Evolutionary conservation across 2,888 invertebrate species (phyloP).

Genomic region (Ommatoiulus sabulosus): DNA sequence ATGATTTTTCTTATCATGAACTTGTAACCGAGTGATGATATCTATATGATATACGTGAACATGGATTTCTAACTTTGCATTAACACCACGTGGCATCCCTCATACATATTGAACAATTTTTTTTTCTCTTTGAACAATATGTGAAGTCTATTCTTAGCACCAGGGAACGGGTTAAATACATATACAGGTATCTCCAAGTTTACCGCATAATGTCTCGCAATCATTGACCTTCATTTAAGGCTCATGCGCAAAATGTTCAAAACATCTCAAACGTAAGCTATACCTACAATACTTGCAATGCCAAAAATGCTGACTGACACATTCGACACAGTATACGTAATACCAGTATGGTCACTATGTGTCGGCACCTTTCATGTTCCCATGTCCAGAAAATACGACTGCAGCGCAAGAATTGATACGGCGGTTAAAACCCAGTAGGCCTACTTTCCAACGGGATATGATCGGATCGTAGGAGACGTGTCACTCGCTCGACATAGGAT

Average conservation of each 20-base stretch:
- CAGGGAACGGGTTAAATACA: background rate
- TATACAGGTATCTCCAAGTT: background rate
- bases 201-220: background rate
- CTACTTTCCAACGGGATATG: too few species aligned
- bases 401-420: too few species aligned
- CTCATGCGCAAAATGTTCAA: background rate
- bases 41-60: background rate
- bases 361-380: too few species aligned
- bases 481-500: too few species aligned
- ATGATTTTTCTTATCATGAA: slow-evolving; percentile 6
- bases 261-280: background rate
- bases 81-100: background rate
- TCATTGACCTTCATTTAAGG: background rate
- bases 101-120: slow-evolving; percentile 6
- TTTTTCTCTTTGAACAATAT: background rate
- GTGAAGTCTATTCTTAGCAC: background rate
- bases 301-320: too few species aligned
- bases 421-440: too few species aligned
- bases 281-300: too few species aligned
- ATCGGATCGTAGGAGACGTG: too few species aligned
- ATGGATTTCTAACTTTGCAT: background rate
- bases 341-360: too few species aligned
- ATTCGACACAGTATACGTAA: too few species aligned
- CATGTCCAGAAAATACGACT: too few species aligned
- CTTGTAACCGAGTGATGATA: slow-evolving; percentile 8